phyloP scores from a whole-genome alignment of 2,888 invertebrate species.

The Pollenia amentaria region DNA sequence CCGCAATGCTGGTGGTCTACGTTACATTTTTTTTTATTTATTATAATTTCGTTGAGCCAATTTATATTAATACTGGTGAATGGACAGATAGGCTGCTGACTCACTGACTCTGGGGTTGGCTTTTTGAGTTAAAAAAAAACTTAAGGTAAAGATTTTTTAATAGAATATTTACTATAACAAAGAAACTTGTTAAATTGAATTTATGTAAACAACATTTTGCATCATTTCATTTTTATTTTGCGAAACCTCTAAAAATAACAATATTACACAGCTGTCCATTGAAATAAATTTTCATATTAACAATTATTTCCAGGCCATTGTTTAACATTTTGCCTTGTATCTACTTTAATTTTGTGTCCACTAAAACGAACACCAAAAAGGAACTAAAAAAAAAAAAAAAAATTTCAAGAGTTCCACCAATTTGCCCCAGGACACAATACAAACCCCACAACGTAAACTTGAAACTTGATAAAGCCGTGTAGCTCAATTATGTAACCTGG shows the following conservation, averaged over 20 bases:
- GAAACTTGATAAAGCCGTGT: slow-evolving; percentile 23
- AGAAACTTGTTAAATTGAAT: slow-evolving; percentile 40
- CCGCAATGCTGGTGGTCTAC: slow-evolving; percentile 59
- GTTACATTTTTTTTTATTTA: not conserved
- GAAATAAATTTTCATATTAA: slow-evolving; percentile 56
- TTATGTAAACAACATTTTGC: slow-evolving; percentile 49
- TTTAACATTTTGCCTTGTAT: slow-evolving; percentile 10
- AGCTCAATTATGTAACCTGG: slow-evolving; percentile 35
- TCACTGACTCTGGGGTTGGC: not conserved
- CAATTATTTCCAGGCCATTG: slow-evolving; percentile 56
- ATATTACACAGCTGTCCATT: slow-evolving; percentile 29
- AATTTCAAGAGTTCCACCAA: not conserved
- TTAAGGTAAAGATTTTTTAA: slow-evolving; percentile 44
- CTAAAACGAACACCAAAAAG: not conserved
- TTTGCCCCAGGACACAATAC: not conserved
- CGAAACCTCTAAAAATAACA: slow-evolving; percentile 37
- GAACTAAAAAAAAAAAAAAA: not conserved
- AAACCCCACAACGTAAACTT: slow-evolving; percentile 29
- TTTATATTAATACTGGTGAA: slow-evolving; percentile 41
- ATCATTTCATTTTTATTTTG: slow-evolving; percentile 18
- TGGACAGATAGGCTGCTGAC: slow-evolving; percentile 15
- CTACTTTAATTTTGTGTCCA: slow-evolving; percentile 14
- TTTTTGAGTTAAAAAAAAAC: slow-evolving; percentile 8
- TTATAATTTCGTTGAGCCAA: not conserved
- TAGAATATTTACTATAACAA: slow-evolving; percentile 18